Conservation (phyloP, 2,797 vertebrate genomes). For the Sebastes glaucus region DNA sequence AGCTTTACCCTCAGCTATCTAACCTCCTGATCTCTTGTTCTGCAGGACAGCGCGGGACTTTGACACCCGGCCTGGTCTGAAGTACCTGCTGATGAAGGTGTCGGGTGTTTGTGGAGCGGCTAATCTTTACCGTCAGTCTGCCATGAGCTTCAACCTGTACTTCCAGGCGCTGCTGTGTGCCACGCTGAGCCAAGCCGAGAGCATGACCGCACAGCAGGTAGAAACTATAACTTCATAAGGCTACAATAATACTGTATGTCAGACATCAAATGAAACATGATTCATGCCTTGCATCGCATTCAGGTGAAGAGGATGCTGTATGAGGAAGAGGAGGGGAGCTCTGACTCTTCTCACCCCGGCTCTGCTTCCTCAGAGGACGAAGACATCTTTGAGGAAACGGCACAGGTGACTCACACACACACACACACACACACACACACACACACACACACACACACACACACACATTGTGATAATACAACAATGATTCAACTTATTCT, state of each 20-base stretch:
- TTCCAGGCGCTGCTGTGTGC: slow-evolving; percentile 94
- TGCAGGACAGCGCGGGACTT: slow-evolving; percentile 92
- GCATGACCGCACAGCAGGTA: slow-evolving; percentile 89
- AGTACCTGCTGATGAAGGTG: slow-evolving; percentile 98
- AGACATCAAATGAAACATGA: neutral
- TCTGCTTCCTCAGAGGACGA: slow-evolving; percentile 97
- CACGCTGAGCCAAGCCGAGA: slow-evolving; percentile 90
- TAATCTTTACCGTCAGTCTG: slow-evolving; percentile 95
- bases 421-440: neutral
- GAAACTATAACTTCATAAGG: too few species aligned
- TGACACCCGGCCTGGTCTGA: slow-evolving; percentile 94
- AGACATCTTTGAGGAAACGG: slow-evolving; percentile 98
- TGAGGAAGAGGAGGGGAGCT: slow-evolving; percentile 93
- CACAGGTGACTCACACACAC: slow-evolving; percentile 81
- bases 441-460: neutral
- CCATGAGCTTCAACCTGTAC: slow-evolving; percentile 98
- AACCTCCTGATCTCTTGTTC: neutral
- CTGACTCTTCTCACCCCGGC: slow-evolving; percentile 93
- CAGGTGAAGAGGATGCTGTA: slow-evolving; percentile 92
- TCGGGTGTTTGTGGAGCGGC: slow-evolving; percentile 94
- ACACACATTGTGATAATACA: neutral
- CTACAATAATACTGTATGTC: too few species aligned
- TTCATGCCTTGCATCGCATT: neutral
- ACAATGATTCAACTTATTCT: neutral
- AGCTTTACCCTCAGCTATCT: rapidly evolving